Conservation (phyloP, 2,888 invertebrate species). For the Anticlea derivata region DNA sequence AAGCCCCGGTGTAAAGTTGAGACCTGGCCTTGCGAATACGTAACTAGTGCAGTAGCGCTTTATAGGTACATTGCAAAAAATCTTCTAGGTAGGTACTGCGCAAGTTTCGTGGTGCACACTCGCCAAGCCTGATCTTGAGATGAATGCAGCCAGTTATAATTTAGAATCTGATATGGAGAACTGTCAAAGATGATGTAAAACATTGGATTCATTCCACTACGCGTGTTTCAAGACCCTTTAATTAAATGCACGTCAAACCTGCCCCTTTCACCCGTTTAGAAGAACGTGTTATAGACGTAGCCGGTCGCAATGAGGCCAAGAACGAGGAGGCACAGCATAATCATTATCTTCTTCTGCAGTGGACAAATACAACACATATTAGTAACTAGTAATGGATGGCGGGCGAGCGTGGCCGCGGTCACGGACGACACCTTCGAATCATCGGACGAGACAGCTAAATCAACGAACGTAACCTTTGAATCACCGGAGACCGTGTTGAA, state of each 20-base stretch:
- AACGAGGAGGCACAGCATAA: conserved; percentile 93
- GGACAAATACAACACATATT: conserved; percentile 79
- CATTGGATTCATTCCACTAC: conserved; percentile 32
- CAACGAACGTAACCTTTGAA: conserved; percentile 15
- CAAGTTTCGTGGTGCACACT: not conserved
- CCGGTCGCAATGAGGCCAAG: conserved; percentile 87
- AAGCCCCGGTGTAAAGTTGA: conserved; percentile 1
- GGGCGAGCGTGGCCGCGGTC: conserved; percentile 50
- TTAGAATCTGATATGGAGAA: conserved; percentile 41
- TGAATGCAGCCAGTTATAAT: conserved; percentile 38
- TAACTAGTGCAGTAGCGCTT: not conserved
- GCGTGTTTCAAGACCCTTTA: conserved; percentile 25
- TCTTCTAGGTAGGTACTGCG: not conserved
- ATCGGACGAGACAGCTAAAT: conserved; percentile 14
- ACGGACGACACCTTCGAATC: conserved; percentile 19
- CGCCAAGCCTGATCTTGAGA: conserved; percentile 15
- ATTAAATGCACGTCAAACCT: conserved; percentile 69
- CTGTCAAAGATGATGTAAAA: conserved; percentile 30
- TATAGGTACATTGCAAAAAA: not conserved
- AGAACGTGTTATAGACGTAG: conserved; percentile 82
- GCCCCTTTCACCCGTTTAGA: conserved; percentile 75
- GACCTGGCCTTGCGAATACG: not conserved
- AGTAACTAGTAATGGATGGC: conserved; percentile 62
- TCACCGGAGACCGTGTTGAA: conserved; percentile 6
- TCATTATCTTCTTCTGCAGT: conserved; percentile 97